These are phyloP conservation scores for Enteromius unitaeniatus DNA, from an alignment of 2,797 vertebrate species.

Conservation along the genomic window DNA sequence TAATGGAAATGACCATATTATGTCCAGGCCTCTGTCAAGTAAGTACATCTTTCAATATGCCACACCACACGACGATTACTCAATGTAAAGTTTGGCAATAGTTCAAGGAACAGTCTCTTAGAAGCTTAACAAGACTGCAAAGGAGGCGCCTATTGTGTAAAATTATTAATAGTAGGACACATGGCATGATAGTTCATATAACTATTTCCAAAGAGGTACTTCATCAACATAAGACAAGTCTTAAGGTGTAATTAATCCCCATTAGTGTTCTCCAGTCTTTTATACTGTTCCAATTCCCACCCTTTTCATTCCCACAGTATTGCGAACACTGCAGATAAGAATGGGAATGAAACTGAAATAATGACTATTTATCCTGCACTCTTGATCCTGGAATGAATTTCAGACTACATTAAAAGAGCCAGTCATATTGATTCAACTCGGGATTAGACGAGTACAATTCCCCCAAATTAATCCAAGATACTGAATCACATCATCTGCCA, in stretches of 20 bases:
- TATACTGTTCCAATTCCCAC: background rate
- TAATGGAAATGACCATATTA: background rate
- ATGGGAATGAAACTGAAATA: conserved; percentile 2
- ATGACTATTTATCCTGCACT: conserved; percentile 5
- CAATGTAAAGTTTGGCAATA: background rate
- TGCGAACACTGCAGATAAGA: background rate
- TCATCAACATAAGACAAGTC: conserved; percentile 3
- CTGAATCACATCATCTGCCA: background rate
- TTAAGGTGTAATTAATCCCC: background rate
- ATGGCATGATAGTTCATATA: background rate
- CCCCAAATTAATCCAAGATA: conserved; percentile 29
- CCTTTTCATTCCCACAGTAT: background rate
- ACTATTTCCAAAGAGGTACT: conserved; percentile 8
- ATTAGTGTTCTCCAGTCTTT: background rate
- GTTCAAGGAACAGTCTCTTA: background rate
- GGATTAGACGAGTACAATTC: background rate
- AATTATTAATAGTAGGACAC: background rate
- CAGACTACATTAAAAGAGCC: background rate
- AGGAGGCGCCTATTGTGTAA: background rate
- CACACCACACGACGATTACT: background rate
- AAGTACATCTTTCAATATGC: background rate
- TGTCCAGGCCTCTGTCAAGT: background rate
- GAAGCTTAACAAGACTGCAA: background rate
- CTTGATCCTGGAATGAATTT: conserved; percentile 21
- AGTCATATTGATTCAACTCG: conserved; percentile 8